Evolutionary conservation across 2,888 invertebrate species (phyloP).

Genomic region (Sphaeridia pumilis): DNA sequence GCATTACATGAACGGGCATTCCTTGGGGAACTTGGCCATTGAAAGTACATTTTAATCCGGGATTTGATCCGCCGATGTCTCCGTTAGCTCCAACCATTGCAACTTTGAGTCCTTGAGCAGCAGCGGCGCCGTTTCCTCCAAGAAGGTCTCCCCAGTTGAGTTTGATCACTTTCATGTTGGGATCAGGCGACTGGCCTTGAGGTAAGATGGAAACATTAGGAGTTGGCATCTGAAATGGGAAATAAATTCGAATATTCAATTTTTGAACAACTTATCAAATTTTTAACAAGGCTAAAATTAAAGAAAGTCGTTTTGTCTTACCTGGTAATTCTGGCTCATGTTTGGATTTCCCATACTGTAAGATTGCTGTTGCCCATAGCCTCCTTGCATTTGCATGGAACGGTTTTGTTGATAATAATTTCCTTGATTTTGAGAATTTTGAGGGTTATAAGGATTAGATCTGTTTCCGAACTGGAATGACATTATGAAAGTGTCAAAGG

Average conservation of each 20-base stretch:
- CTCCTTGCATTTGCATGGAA: no score
- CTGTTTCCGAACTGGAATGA: conserved; percentile 2
- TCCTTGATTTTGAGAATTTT: no score
- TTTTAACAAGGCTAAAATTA: background rate
- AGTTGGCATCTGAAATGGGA: background rate
- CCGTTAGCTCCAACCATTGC: conserved; percentile 12
- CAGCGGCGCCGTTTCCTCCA: conserved; percentile 1
- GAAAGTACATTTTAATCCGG: conserved; percentile 3
- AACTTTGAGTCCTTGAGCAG: conserved; percentile 8
- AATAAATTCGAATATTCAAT: background rate
- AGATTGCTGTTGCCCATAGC: no score
- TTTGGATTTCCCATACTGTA: background rate
- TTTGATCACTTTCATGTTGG: conserved; percentile 9
- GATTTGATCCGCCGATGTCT: background rate
- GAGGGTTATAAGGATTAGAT: no score
- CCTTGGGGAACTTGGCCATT: conserved; percentile 14
- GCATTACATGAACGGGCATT: conserved; percentile 12
- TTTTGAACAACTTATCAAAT: background rate
- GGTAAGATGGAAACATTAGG: background rate
- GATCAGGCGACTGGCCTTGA: conserved; percentile 1
- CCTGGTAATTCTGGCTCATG: background rate
- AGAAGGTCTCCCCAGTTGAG: conserved; percentile 14
- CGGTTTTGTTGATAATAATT: no score
- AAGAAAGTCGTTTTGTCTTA: background rate
- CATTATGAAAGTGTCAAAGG: background rate